Percentiles rank a stretch among this genome's conserved stretches.
Conservation (phyloP, 35 echinoderm and acorn worm species). For the Lytechinus pictus region DNA sequence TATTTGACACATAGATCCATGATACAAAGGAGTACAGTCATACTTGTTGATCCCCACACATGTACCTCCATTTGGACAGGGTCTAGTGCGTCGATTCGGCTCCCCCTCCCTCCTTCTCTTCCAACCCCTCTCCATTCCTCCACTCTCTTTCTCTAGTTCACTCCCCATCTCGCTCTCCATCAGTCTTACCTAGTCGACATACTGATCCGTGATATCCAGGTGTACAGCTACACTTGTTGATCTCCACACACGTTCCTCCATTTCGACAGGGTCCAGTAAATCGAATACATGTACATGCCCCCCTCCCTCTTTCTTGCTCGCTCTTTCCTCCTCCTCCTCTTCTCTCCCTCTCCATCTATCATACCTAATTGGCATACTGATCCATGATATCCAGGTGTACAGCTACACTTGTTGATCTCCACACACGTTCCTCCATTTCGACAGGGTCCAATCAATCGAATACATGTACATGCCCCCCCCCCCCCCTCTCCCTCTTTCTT, state of each 20-base stretch:
- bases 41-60: conserved; percentile 79
- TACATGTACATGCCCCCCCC: too few species aligned
- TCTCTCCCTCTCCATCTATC: too few species aligned
- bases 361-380: too few species aligned
- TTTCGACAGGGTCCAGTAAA: conserved; percentile 58
- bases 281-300: too few species aligned
- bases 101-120: not conserved
- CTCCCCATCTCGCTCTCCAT: not conserved
- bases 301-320: too few species aligned
- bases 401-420: conserved; percentile 74
- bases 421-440: conserved; percentile 71
- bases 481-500: too few species aligned
- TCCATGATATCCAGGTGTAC: too few species aligned
- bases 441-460: conserved; percentile 44
- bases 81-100: too few species aligned
- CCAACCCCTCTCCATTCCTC: too few species aligned
- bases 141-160: too few species aligned
- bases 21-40: conserved; percentile 55
- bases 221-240: conserved; percentile 80
- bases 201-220: too few species aligned
- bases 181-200: conserved; percentile 64
- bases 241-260: conserved; percentile 68
- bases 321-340: too few species aligned
- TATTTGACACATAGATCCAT: conserved; percentile 67
- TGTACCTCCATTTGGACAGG: conserved; percentile 64